Percentiles rank a stretch among this genome's conserved stretches.
Conservation (phyloP, 2,888 invertebrate genomes). For the Pemphredon lugubris region DNA sequence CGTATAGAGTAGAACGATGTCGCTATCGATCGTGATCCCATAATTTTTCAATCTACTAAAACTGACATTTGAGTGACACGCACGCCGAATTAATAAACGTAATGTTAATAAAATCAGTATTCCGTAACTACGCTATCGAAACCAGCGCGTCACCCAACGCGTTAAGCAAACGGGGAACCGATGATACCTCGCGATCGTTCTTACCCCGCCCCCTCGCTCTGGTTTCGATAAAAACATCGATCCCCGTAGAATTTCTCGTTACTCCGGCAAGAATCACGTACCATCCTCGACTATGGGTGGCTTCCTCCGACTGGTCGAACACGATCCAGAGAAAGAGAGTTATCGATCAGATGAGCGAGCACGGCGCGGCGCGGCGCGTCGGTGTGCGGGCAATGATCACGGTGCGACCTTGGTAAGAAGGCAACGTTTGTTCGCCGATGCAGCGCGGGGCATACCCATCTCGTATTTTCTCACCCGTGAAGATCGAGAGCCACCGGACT, state of each 20-base stretch:
- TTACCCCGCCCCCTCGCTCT: too few species aligned
- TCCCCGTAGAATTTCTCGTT: slow-evolving; percentile 33
- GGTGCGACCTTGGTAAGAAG: slow-evolving; percentile 62
- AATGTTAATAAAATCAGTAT: too few species aligned
- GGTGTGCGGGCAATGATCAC: slow-evolving; percentile 54
- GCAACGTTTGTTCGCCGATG: slow-evolving; percentile 56
- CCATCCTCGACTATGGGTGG: slow-evolving; percentile 22
- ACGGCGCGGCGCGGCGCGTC: slow-evolving; percentile 19
- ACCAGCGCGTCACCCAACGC: too few species aligned
- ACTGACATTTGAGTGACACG: too few species aligned
- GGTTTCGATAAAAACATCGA: slow-evolving; percentile 20
- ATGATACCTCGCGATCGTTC: too few species aligned
- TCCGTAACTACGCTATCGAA: too few species aligned
- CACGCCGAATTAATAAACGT: too few species aligned
- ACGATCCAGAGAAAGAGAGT: slow-evolving; percentile 29
- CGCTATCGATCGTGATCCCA: too few species aligned
- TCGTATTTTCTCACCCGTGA: slow-evolving; percentile 67
- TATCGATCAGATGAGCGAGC: slow-evolving; percentile 50
- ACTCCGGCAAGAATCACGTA: slow-evolving; percentile 7
- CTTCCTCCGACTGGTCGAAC: slow-evolving; percentile 23
- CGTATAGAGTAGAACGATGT: too few species aligned
- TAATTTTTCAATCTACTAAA: too few species aligned
- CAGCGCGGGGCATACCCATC: slow-evolving; percentile 55
- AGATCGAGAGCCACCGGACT: slow-evolving; percentile 38
- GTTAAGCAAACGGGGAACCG: too few species aligned